These are phyloP conservation scores for Zaprionus obscuricornis DNA, from an alignment of 2,888 invertebrate genomes.

Conservation along the genomic window DNA sequence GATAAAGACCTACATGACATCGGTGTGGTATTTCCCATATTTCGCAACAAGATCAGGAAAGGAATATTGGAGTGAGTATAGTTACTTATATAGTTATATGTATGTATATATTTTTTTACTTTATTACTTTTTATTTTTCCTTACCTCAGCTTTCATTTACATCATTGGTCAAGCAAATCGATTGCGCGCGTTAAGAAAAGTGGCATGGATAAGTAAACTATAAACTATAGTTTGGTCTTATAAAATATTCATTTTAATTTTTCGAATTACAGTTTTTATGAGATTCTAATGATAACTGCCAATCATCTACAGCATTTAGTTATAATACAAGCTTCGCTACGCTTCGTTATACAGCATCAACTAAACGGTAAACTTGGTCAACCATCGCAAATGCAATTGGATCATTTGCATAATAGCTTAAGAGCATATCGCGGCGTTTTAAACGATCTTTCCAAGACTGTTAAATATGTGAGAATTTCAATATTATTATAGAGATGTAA, in stretches of 20 bases:
- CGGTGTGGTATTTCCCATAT: constrained; percentile 78
- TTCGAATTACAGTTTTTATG: constrained; percentile 82
- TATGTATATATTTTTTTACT: background rate
- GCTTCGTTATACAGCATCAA: constrained; percentile 68
- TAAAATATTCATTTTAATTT: background rate
- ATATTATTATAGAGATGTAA: background rate
- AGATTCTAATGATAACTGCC: constrained; percentile 81
- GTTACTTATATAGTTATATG: background rate
- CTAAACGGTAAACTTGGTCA: constrained; percentile 59
- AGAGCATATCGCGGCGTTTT: constrained; percentile 69
- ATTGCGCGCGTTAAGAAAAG: constrained; percentile 71
- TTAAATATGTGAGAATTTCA: constrained; percentile 78
- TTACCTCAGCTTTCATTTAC: constrained; percentile 82
- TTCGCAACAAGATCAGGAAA: constrained; percentile 78
- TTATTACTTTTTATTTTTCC: background rate
- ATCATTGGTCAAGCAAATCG: constrained; percentile 81
- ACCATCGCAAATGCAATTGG: constrained; percentile 51
- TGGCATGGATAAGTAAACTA: constrained; percentile 54
- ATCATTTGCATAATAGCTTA: constrained; percentile 54
- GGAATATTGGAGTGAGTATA: constrained; percentile 80
- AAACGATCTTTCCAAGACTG: constrained; percentile 70
- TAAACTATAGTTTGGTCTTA: background rate
- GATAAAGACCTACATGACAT: constrained; percentile 71
- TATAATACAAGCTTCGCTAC: constrained; percentile 76
- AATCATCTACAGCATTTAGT: constrained; percentile 82